Base-by-base conservation (phyloP, 2,113 vertebrate species). In the Thunnus thynnus region DNA sequence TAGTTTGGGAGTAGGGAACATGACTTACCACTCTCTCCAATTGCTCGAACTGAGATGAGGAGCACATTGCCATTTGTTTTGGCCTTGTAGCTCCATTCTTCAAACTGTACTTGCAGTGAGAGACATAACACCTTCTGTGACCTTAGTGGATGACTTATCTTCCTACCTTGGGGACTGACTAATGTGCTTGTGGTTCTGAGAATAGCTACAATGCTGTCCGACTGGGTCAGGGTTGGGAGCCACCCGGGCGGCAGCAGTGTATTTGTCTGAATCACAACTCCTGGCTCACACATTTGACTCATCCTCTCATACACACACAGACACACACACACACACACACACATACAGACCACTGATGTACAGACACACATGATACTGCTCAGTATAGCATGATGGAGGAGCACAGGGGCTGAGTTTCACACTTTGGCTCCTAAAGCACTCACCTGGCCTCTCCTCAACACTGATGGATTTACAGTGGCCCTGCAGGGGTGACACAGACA, bases 221-320 rank as follows among this genome's bases (percentile, higher is more conserved):
- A 84, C 82, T 36, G 41, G 58, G 78, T 58, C 30, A 75, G 83
- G 82, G 82, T 78, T 67, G 71, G 76, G 63, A 74, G 91, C 22
- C 11, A 78, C 65, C 64, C 16, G 13, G 55, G 60, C 57, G 3
- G 58, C 44, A 78, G 36, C 66, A 9, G 76, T n/a, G 71, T 84
- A 83, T 93, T 92, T 89, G 88, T 94, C 85, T 91, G 86, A 89
- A 93, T 92, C 89, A 86, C 86, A 74, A 88, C 65, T 85, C 81
- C 65, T 67, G 55, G 64, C 70, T 74, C n/a, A 11, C 71, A 68
- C 58, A 66, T 84, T 81, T 73, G 79, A 76, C 73, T 86, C n/a
- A 36, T 72, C 58, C 67, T 27, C 57, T 80, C 81, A 41, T 41
- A 44, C 18, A n/a, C 54, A 48, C n/a, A 32, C n/a, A n/a, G n/a